Conservation (phyloP, 2,113 vertebrate genomes). For the Hiodon tergisus region DNA sequence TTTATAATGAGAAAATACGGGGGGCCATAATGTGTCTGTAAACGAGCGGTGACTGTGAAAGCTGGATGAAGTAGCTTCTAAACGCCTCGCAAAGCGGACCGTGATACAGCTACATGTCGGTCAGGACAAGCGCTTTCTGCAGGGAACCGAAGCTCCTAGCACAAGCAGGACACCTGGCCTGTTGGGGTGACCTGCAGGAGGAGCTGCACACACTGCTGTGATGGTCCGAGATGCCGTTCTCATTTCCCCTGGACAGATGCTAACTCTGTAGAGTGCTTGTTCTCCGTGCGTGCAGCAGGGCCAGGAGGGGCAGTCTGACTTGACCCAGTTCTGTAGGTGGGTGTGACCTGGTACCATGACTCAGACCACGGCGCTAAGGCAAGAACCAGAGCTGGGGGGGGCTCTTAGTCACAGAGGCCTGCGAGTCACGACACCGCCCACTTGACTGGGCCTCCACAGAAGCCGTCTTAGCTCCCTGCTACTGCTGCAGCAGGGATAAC, state of each 20-base stretch:
- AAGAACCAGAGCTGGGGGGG: neutral
- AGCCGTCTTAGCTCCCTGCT: neutral
- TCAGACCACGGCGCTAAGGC: constrained; percentile 11
- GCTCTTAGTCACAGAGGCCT: constrained; percentile 11
- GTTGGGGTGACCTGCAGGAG: neutral
- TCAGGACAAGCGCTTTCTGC: neutral
- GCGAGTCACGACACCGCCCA: constrained; percentile 4
- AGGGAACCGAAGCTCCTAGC: neutral
- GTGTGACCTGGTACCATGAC: constrained; percentile 15
- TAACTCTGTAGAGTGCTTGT: neutral
- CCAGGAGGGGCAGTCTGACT: neutral
- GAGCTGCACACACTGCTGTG: neutral
- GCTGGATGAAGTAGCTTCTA: neutral
- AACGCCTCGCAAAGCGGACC: neutral
- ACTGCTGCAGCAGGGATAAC: neutral
- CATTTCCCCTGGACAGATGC: neutral
- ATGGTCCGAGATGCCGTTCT: neutral
- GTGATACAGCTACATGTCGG: neutral
- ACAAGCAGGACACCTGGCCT: neutral
- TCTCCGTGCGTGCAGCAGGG: neutral
- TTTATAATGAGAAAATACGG: constrained; percentile 16
- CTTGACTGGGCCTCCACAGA: neutral
- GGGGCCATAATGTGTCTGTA: constrained; percentile 31
- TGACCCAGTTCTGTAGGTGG: constrained; percentile 1
- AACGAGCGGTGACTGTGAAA: constrained; percentile 1